Evolutionary conservation across 2,888 invertebrate genomes (phyloP).

Genomic region (Catocala sponsa): DNA sequence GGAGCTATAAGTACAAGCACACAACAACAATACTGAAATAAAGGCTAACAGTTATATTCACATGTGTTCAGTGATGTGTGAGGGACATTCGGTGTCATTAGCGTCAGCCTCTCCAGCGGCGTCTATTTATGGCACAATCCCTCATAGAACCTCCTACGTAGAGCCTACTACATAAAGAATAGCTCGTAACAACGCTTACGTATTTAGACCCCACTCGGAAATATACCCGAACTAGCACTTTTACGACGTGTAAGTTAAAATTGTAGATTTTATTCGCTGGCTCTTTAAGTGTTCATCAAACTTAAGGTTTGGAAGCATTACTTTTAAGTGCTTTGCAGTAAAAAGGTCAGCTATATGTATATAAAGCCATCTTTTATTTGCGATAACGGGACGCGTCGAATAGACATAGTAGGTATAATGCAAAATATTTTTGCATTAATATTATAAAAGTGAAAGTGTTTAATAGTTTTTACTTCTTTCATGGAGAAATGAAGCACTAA

Average conservation of each 20-base stretch:
- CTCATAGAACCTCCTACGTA: conserved; percentile 40
- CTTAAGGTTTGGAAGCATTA: conserved; percentile 11
- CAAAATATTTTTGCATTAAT: too few species aligned
- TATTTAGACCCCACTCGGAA: conserved; percentile 39
- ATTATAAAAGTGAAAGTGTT: too few species aligned
- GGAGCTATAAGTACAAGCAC: conserved; percentile 6
- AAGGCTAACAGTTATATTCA: conserved; percentile 22
- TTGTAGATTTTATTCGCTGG: conserved; percentile 22
- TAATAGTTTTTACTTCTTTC: too few species aligned
- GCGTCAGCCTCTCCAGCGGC: conserved; percentile 42
- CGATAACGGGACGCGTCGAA: too few species aligned
- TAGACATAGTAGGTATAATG: too few species aligned
- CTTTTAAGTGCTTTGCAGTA: conserved; percentile 13
- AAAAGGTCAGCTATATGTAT: conserved; percentile 1
- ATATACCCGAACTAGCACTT: conserved; percentile 11
- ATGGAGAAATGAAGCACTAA: too few species aligned
- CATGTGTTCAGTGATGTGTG: conserved; percentile 29
- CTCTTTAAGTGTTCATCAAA: conserved; percentile 29
- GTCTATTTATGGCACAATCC: conserved; percentile 51
- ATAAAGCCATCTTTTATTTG: too few species aligned
- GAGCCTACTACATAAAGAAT: conserved; percentile 52
- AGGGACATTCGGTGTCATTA: conserved; percentile 61
- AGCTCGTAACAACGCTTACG: conserved; percentile 51
- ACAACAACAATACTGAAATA: conserved; percentile 5
- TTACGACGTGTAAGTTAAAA: conserved; percentile 26